Percentiles rank a stretch among this genome's conserved stretches.
Evolutionary conservation across 2,113 vertebrate genomes (phyloP).

Genomic region (Colius striatus): DNA sequence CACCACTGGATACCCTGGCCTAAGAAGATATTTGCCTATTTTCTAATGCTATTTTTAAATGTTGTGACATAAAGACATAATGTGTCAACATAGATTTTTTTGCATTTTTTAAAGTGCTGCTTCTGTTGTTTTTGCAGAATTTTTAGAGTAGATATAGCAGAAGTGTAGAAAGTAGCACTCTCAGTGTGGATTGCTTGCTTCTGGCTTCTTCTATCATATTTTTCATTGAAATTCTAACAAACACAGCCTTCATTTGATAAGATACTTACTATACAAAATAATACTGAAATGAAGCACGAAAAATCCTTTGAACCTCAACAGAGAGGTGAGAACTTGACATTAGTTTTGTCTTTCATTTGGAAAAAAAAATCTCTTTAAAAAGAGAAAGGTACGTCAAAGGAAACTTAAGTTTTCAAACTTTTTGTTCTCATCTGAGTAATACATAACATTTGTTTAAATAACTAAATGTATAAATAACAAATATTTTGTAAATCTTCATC

Average conservation of each 20-base stretch:
- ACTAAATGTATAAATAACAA: constrained; percentile 62
- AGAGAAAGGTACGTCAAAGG: background rate
- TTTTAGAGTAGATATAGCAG: background rate
- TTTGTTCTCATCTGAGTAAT: constrained; percentile 35
- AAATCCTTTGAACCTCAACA: constrained; percentile 14
- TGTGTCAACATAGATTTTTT: too few relatives aligned
- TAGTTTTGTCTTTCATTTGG: constrained; percentile 6
- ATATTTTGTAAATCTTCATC: constrained; percentile 47
- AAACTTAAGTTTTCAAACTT: constrained; percentile 33
- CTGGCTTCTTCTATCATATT: background rate
- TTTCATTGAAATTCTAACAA: constrained; percentile 7
- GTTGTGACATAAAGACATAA: too few relatives aligned
- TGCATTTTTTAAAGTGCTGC: background rate
- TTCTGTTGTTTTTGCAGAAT: background rate
- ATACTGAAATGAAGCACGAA: background rate
- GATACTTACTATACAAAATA: constrained; percentile 17
- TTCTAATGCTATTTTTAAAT: background rate
- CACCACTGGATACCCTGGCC: background rate
- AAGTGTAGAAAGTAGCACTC: background rate
- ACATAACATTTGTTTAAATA: constrained; percentile 44
- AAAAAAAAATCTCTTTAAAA: background rate
- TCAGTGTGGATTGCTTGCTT: background rate
- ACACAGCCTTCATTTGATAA: background rate
- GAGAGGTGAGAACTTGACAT: constrained; percentile 19
- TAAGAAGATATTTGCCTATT: background rate